phyloP scores from a whole-genome alignment of 23 tunicate species.

The Trididemnum nubilum region DNA sequence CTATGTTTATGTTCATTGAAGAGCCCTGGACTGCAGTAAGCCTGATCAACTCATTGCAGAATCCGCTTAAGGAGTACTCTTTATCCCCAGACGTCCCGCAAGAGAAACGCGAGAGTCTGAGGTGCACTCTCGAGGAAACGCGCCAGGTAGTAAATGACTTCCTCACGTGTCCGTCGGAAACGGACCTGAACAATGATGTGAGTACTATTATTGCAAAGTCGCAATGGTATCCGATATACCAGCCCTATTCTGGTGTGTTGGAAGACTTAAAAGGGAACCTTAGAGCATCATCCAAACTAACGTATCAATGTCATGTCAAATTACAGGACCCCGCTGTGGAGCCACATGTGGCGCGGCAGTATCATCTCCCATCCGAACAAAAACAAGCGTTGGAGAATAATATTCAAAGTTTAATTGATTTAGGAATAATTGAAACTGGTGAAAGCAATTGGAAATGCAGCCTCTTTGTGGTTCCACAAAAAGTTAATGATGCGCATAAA shows the following conservation, averaged over 20 bases:
- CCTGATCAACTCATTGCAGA: too few relatives aligned
- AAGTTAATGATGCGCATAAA: slow-evolving; percentile 21
- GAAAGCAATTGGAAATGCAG: neutral
- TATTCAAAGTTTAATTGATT: neutral
- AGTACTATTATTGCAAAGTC: neutral
- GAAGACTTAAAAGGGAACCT: slow-evolving; percentile 21
- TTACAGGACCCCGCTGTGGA: neutral
- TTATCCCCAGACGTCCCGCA: too few relatives aligned
- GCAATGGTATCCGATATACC: neutral
- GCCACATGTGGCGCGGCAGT: neutral
- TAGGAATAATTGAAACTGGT: slow-evolving; percentile 20
- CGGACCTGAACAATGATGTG: neutral
- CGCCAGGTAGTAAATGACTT: neutral
- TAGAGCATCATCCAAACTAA: neutral
- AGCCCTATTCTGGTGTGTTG: neutral
- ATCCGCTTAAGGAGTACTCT: too few relatives aligned
- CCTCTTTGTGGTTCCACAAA: slow-evolving; percentile 31
- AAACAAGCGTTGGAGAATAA: slow-evolving; percentile 10
- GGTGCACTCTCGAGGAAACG: too few relatives aligned
- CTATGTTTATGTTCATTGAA: too few relatives aligned
- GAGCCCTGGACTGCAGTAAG: too few relatives aligned
- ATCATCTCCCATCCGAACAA: slow-evolving; percentile 3
- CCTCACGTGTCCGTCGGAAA: neutral
- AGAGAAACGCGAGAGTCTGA: too few relatives aligned
- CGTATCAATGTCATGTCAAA: neutral